These are phyloP conservation scores for Cyanoderma ruficeps DNA, from an alignment of 2,113 vertebrate species.

Conservation along the genomic window DNA sequence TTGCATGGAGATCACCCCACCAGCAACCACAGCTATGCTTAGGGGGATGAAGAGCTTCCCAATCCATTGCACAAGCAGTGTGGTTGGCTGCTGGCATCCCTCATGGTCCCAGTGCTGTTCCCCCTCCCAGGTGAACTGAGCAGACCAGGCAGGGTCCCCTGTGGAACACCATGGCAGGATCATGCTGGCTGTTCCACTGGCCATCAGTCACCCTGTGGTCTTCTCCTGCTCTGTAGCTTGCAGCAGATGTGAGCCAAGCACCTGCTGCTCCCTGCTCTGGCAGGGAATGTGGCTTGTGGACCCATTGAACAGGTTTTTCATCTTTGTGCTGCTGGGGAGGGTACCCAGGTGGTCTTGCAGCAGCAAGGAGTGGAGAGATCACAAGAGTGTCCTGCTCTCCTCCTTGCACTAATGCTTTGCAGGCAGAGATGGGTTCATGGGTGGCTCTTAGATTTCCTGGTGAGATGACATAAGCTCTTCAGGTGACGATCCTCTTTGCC, in stretches of 20 bases:
- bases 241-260: background rate
- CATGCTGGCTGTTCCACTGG: background rate
- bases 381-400: background rate
- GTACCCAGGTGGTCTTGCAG: background rate
- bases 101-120: background rate
- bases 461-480: background rate
- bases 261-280: background rate
- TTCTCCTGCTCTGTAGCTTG: background rate
- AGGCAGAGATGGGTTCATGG: rapidly evolving
- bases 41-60: background rate
- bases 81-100: background rate
- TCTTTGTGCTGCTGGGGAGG: background rate
- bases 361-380: background rate
- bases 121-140: background rate
- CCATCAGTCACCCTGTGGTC: background rate
- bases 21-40: background rate
- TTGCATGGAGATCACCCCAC: background rate
- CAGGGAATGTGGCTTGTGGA: background rate
- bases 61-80: rapidly evolving
- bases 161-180: rapidly evolving
- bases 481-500: background rate
- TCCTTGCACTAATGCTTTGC: background rate
- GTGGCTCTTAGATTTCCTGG: background rate
- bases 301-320: background rate
- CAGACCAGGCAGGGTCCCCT: rapidly evolving